These are phyloP conservation scores for Gambusia yucatana DNA, from an alignment of 2,797 vertebrate genomes.

Conservation along the genomic window DNA sequence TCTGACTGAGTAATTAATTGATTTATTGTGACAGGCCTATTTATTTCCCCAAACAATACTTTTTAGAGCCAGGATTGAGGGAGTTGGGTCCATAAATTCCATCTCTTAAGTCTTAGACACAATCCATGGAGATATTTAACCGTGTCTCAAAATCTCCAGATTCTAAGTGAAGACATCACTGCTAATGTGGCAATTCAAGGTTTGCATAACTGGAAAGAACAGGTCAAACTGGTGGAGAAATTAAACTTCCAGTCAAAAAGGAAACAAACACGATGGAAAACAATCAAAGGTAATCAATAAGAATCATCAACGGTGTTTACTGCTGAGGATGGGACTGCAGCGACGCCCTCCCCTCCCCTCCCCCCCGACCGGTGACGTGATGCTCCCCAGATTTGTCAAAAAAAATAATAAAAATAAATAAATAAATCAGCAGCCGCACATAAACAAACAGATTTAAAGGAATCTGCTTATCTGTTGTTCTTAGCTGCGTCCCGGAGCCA, in stretches of 20 bases:
- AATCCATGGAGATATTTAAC: background rate
- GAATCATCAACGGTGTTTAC: conserved; percentile 5
- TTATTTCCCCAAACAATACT: background rate
- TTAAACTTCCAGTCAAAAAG: background rate
- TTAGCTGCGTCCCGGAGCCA: conserved; percentile 62
- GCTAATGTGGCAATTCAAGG: background rate
- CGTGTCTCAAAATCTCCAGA: background rate
- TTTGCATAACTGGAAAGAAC: background rate
- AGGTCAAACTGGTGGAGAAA: background rate
- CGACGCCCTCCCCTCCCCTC: background rate
- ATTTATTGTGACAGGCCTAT: no score
- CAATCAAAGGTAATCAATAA: background rate
- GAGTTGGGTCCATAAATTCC: background rate
- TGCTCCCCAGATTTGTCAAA: conserved; percentile 46
- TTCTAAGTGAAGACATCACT: background rate
- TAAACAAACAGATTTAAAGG: conserved; percentile 80
- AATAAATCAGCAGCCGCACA: conserved; percentile 31
- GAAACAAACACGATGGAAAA: background rate
- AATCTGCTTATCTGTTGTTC: conserved; percentile 75
- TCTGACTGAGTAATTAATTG: no score
- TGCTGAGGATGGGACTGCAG: background rate
- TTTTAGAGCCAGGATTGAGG: background rate
- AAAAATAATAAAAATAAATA: conserved; percentile 22
- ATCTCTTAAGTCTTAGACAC: background rate
- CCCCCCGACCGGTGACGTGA: conserved; percentile 42